A percentile compares a stretch with the other conserved stretches of the same genome.
Conservation (phyloP, 2,113 vertebrate species). For the Prolemur simus region DNA sequence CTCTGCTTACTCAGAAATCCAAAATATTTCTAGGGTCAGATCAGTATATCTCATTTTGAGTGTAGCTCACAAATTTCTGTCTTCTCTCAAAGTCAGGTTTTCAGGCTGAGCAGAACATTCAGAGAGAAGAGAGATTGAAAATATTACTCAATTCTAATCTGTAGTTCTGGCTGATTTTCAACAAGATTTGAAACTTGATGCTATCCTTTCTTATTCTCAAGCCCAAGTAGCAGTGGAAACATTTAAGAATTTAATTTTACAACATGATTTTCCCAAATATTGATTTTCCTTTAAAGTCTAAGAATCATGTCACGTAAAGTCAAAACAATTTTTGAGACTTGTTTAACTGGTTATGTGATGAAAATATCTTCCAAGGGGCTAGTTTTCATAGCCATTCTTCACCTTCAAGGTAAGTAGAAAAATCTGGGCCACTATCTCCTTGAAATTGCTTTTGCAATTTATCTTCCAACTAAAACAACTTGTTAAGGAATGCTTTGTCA, state of each 20-base stretch:
- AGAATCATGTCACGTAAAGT: neutral
- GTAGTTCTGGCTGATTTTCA: neutral
- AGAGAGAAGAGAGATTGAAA: neutral
- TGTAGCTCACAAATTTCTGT: neutral
- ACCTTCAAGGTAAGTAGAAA: neutral
- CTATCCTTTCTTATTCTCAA: neutral
- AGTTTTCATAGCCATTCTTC: neutral
- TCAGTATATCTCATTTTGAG: neutral
- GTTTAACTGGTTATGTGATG: neutral
- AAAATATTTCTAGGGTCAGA: neutral
- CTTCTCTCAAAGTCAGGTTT: neutral
- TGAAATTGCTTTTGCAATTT: neutral
- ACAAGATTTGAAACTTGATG: neutral
- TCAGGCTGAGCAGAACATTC: neutral
- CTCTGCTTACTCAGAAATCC: neutral
- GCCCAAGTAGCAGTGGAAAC: neutral
- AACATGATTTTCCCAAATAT: constrained; percentile 8
- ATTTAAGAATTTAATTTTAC: neutral
- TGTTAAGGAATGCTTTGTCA: neutral
- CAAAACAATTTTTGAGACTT: neutral
- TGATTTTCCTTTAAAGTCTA: neutral
- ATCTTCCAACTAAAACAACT: neutral
- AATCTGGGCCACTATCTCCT: neutral
- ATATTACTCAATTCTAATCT: neutral
- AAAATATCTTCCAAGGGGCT: neutral